Evolutionary conservation across 2,888 invertebrate genomes (phyloP).

Genomic region (Sphecodes monilicornis): DNA sequence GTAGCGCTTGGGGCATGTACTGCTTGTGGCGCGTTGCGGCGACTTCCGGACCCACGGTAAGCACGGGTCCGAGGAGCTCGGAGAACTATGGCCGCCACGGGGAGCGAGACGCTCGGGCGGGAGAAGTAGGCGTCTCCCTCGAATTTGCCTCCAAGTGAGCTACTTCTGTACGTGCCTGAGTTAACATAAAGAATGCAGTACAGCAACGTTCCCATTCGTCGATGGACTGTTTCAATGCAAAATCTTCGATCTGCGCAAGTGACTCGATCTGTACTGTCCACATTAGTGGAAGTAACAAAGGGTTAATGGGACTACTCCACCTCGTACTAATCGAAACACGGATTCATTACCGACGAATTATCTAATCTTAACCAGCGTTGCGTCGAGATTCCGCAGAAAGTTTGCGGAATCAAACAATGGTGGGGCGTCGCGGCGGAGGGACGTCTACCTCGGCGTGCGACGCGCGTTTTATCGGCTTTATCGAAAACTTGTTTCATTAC

Average conservation of each 20-base stretch:
- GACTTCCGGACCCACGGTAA: no score
- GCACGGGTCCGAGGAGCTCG: no score
- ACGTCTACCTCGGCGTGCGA: neutral
- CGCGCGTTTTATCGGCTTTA: conserved; percentile 54
- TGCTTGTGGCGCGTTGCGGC: no score
- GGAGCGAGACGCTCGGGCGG: no score
- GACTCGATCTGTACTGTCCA: neutral
- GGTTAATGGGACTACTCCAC: neutral
- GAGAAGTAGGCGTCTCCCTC: no score
- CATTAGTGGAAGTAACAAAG: neutral
- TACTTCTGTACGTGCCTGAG: no score
- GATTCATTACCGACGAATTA: conserved; percentile 24
- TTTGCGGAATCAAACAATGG: neutral
- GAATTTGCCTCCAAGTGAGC: no score
- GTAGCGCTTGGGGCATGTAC: no score
- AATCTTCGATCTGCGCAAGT: no score
- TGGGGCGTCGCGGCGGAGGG: neutral
- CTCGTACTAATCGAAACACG: neutral
- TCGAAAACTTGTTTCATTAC: conserved; percentile 67
- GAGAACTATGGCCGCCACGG: no score
- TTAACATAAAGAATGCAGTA: no score
- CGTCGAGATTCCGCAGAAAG: neutral
- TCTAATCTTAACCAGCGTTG: conserved; percentile 24
- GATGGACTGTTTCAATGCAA: neutral
- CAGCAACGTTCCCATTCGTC: neutral